Base-by-base conservation (phyloP, 2,888 invertebrate genomes). In the Nomada fucata region DNA sequence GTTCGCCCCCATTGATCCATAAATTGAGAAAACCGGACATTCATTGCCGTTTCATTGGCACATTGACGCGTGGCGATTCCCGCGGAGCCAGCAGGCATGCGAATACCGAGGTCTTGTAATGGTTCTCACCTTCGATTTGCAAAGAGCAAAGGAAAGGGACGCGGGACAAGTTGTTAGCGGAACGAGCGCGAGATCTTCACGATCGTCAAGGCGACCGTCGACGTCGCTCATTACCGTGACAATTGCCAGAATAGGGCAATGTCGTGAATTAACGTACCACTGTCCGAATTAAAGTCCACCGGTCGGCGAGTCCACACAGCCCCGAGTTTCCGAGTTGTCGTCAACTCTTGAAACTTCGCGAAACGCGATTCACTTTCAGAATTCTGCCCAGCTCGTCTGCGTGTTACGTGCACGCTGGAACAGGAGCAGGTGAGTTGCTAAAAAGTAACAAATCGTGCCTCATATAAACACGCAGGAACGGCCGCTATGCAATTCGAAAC, bases 111-210 rank as follows among this genome's bases (percentile, higher is more conserved):
- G 72, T 50, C n/a, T 47, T 23, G 76, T 60, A 82, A 82, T 71
- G 72, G 55, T 63, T 76, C 76, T 82, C 71, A 73, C 82, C 82
- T 82, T 82, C 71, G 71, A 71, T 53, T 71, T 71, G 65, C 53
- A 71, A 71, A 59, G 74, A 81, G 67, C 81, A 81, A 82, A 63
- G 70, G 64, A 74, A 82, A 76, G 81, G 65, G 75, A 63, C 69
- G 53, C 10, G 42, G 68, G 23, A 80, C 75, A 69, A 57, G 75
- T 82, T 67, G 18, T 23, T 1, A 36, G 36, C 50, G 20, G 42
- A 20, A n/a, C 15, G 36, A 42, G 10, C 23, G 18, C 10, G 61
- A 53, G 65, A 60, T 65, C 65, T 65, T 81, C 53, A 11, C 60
- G 47, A 61, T 74, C 64, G 42, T 71, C 73, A 74, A 70, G 64